Base-by-base conservation (phyloP, 1,140 invertebrate genomes). In the Drosophila sechellia region DNA sequence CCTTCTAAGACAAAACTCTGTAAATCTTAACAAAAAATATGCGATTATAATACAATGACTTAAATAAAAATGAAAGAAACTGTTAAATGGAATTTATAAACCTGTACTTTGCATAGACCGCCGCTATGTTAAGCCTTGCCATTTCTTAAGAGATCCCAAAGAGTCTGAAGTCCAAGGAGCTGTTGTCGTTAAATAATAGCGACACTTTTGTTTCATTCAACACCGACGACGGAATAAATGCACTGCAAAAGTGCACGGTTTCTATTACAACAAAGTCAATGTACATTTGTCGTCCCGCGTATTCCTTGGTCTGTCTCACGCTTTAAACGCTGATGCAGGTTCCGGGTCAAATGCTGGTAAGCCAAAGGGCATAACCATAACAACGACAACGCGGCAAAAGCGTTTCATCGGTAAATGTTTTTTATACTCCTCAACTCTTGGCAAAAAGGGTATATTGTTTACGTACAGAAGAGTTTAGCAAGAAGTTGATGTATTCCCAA, bases 161-260 rank as follows among this genome's bases (percentile, higher is more conserved):
- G 46, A 75, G 71, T 48, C 35, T 31, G 68, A 43, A 31, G 79
- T 74, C 74, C 72, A 79, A 84, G 76, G 58, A 84, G 57, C 65
- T 68, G 66, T 69, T 83, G 84, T 66, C 80, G 83, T 79, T 87
- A 83, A 89, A 83, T 89, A 87, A 87, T 77, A 87, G 79, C 84
- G 83, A 89, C 84, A 87, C 79, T 81, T 81, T 83, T 81, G 74
- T 78, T 83, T 81, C 68, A 56, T 49, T 77, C 78, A 81, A 52
- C 56, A 66, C 45, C 66, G 46, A 45, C 64, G 57, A 65, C 60
- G 69, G 65, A 75, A 63, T 79, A 63, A 78, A 71, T 72, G 74
- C 70, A 63, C 68, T 61, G 81, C 83, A 86, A 86, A 86, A 81
- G 83, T 86, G 81, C 77, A 64, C 78, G 83, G 75, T 87, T 86